Conservation (phyloP, 2,113 vertebrate species). For the Notiomystis cincta region DNA sequence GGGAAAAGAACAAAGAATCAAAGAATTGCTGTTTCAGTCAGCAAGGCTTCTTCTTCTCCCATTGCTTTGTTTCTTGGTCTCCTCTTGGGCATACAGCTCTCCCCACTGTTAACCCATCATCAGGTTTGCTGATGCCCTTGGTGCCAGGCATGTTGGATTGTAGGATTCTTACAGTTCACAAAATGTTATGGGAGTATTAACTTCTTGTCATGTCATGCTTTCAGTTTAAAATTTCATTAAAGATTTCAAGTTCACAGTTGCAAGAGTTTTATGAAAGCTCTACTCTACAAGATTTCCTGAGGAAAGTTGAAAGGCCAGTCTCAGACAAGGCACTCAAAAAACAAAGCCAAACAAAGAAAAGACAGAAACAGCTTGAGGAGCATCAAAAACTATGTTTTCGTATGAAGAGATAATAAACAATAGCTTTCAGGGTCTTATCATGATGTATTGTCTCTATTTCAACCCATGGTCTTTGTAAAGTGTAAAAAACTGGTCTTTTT, state of each 20-base stretch:
- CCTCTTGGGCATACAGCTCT: not conserved
- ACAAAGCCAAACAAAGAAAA: constrained; percentile 27
- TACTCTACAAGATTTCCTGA: not conserved
- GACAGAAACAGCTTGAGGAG: not conserved
- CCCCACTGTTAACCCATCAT: not conserved
- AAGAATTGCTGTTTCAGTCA: not conserved
- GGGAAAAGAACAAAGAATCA: not conserved
- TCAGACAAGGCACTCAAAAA: not conserved
- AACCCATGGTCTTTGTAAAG: constrained; percentile 19
- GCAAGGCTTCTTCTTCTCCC: not conserved
- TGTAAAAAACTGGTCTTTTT: not conserved
- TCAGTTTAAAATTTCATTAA: not conserved
- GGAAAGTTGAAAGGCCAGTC: not conserved
- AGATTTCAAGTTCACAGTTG: not conserved
- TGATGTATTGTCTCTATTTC: not conserved
- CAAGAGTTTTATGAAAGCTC: not conserved
- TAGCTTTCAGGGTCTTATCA: not conserved
- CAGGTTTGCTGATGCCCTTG: not conserved
- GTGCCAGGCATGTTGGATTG: not conserved
- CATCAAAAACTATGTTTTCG: not conserved
- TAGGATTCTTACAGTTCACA: not conserved
- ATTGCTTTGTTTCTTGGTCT: not conserved
- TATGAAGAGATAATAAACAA: constrained; percentile 31
- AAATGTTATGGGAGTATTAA: not conserved
- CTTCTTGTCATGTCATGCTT: not conserved